phyloP scores from a whole-genome alignment of 2,888 invertebrate species.

The Drosophila suboccidentalis region DNA sequence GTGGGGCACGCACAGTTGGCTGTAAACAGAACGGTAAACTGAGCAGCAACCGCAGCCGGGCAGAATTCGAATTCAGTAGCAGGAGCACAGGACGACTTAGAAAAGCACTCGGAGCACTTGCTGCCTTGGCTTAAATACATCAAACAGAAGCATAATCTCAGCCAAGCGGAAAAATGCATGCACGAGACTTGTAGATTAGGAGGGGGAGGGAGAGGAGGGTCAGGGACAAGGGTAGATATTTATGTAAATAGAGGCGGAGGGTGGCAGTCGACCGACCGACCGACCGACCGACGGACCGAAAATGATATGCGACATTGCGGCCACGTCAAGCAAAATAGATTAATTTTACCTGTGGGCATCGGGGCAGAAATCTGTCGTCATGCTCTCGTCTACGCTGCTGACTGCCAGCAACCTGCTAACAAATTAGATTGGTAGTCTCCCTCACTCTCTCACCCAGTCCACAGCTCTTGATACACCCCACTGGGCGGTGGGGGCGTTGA shows the following conservation, averaged over 20 bases:
- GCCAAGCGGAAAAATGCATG: conserved; percentile 73
- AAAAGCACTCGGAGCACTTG: conserved; percentile 46
- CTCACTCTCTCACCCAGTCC: conserved; percentile 20
- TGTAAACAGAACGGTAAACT: conserved; percentile 34
- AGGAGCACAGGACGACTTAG: conserved; percentile 20
- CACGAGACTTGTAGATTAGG: conserved; percentile 32
- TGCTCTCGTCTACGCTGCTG: conserved; percentile 8
- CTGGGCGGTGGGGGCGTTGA: neutral
- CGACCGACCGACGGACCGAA: conserved; percentile 40
- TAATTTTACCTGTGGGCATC: conserved; percentile 77
- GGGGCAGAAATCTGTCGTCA: conserved; percentile 57
- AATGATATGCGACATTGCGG: conserved; percentile 78
- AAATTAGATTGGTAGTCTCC: conserved; percentile 56
- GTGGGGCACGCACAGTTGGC: conserved; percentile 17
- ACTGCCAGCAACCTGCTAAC: conserved; percentile 38
- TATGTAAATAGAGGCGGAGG: conserved; percentile 26
- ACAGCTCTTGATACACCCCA: conserved; percentile 10
- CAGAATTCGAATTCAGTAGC: conserved; percentile 25
- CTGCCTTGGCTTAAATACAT: conserved; percentile 69
- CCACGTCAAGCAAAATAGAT: conserved; percentile 78
- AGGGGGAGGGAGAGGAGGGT: neutral
- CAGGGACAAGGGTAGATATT: conserved; percentile 32
- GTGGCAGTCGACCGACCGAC: conserved; percentile 19
- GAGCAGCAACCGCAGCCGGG: conserved; percentile 20
- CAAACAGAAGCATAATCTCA: conserved; percentile 77